Conservation (phyloP, 2,113 vertebrate species). For the Dromaius novaehollandiae region DNA sequence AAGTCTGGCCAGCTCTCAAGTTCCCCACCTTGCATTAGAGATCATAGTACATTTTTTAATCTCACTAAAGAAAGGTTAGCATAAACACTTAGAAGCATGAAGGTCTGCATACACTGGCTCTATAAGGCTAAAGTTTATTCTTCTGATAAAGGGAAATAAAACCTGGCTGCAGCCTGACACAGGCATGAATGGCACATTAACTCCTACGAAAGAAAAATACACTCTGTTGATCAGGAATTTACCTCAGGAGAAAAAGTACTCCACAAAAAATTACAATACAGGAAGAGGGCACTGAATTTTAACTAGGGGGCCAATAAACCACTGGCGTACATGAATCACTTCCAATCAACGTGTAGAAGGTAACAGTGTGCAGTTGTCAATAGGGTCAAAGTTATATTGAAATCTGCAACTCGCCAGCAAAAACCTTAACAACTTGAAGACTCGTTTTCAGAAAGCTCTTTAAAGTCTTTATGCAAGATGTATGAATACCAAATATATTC, state of each 20-base stretch:
- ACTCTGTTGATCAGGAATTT: background rate
- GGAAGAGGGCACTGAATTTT: background rate
- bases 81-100: background rate
- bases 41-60: background rate
- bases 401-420: background rate
- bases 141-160: background rate
- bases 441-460: background rate
- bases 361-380: background rate
- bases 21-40: background rate
- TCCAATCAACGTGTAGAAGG: background rate
- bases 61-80: background rate
- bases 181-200: background rate
- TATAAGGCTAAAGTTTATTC: background rate
- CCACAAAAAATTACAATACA: background rate
- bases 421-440: background rate
- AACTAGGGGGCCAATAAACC: background rate
- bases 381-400: background rate
- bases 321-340: accelerated
- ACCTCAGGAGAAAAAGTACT: background rate
- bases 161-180: background rate
- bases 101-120: background rate
- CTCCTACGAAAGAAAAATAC: background rate
- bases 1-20: background rate
- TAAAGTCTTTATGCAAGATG: background rate
- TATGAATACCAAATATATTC: background rate